Conservation (phyloP, 1,140 invertebrate genomes). For the Olivierus martensii region DNA sequence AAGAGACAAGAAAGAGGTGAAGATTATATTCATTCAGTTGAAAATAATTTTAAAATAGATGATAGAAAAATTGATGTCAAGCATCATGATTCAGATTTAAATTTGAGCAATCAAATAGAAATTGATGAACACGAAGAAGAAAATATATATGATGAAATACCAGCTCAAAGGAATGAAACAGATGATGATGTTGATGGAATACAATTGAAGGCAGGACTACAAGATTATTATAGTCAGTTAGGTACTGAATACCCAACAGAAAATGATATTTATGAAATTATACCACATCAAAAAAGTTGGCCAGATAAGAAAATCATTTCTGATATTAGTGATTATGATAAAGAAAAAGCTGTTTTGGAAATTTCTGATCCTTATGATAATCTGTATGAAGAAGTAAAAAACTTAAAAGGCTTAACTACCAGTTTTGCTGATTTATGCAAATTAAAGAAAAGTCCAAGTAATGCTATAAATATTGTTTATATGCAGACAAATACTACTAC, state of each 20-base stretch:
- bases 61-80: slow-evolving; percentile 7
- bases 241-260: too few relatives aligned
- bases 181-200: neutral
- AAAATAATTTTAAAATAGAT: too few relatives aligned
- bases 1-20: slow-evolving; percentile 48
- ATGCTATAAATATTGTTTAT: slow-evolving; percentile 47
- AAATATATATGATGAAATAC: neutral
- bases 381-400: too few relatives aligned
- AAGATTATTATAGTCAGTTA: neutral
- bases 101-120: neutral
- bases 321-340: too few relatives aligned
- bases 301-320: too few relatives aligned
- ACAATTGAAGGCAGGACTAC: neutral
- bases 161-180: too few relatives aligned
- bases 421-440: slow-evolving; percentile 54
- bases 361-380: too few relatives aligned
- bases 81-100: slow-evolving; percentile 5
- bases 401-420: slow-evolving; percentile 24
- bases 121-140: neutral
- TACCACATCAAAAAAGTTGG: too few relatives aligned
- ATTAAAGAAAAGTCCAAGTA: slow-evolving; percentile 28
- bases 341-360: too few relatives aligned
- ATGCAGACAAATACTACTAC: slow-evolving; percentile 35
- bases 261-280: too few relatives aligned
- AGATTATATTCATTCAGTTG: slow-evolving; percentile 17